phyloP scores from a whole-genome alignment of 2,888 invertebrate genomes.

The Eristalinus sepulchralis region DNA sequence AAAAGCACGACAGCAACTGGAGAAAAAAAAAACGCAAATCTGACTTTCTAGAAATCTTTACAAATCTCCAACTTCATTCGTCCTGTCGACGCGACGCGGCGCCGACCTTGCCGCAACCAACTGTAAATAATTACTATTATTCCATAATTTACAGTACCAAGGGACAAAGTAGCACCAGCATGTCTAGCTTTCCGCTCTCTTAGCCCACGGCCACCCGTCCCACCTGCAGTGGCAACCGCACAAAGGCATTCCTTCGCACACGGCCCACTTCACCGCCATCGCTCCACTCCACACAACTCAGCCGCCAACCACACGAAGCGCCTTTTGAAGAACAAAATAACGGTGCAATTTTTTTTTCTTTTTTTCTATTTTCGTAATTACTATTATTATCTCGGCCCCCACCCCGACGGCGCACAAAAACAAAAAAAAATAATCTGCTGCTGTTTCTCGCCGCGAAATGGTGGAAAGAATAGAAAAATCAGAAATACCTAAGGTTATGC shows the following conservation, averaged over 20 bases:
- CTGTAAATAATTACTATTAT: conserved; percentile 71
- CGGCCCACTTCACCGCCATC: neutral
- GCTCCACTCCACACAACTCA: neutral
- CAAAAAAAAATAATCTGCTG: conserved; percentile 15
- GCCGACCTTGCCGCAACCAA: conserved; percentile 70
- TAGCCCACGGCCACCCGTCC: neutral
- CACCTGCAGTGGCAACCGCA: conserved; percentile 5
- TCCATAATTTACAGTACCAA: conserved; percentile 68
- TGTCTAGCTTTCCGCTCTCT: conserved; percentile 25
- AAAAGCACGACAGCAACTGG: conserved; percentile 7
- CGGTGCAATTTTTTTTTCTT: conserved; percentile 36
- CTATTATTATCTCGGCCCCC: conserved; percentile 54
- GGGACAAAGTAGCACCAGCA: conserved; percentile 66
- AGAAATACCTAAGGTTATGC: conserved; percentile 56
- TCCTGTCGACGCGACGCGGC: conserved; percentile 37
- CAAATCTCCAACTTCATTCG: conserved; percentile 38
- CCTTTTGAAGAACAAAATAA: conserved; percentile 11
- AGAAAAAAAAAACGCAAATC: conserved; percentile 3
- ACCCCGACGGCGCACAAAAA: conserved; percentile 11
- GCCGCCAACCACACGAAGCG: neutral
- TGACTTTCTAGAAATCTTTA: conserved; percentile 50
- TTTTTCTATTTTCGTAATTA: conserved; percentile 48
- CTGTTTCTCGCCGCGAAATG: conserved; percentile 25
- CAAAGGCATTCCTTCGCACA: neutral
- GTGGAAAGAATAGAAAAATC: conserved; percentile 26